Conservation (phyloP, 2,888 invertebrate species). For the Myathropa florea region DNA sequence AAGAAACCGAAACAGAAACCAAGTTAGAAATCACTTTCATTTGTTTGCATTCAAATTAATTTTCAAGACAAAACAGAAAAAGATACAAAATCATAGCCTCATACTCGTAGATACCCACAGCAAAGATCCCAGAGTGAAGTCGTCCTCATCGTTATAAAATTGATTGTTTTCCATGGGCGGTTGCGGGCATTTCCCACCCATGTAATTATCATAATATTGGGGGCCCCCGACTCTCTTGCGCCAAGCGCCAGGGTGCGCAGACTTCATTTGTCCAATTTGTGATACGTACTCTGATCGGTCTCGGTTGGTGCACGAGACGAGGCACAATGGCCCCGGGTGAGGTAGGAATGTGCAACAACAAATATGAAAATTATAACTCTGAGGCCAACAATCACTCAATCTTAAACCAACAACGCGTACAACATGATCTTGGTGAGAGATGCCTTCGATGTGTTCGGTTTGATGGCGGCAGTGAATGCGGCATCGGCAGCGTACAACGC, state of each 20-base stretch:
- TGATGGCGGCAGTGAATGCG: not conserved
- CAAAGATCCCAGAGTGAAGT: not conserved
- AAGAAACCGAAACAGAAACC: conserved; percentile 37
- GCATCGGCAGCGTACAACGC: conserved; percentile 17
- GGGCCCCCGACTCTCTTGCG: conserved; percentile 29
- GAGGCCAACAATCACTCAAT: conserved; percentile 80
- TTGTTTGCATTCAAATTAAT: not conserved
- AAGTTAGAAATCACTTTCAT: not conserved
- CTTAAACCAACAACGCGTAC: conserved; percentile 73
- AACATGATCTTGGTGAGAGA: conserved; percentile 71
- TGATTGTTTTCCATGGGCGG: conserved; percentile 71
- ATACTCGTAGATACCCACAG: not conserved
- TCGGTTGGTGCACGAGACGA: not conserved
- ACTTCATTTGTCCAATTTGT: conserved; percentile 74
- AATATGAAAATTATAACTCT: conserved; percentile 81
- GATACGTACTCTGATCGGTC: conserved; percentile 25
- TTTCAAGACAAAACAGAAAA: not conserved
- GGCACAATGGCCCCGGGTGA: not conserved
- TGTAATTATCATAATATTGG: conserved; percentile 69
- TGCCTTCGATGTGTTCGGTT: not conserved
- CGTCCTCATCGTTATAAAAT: conserved; percentile 44
- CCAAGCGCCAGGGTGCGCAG: conserved; percentile 48
- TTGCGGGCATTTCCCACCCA: conserved; percentile 70
- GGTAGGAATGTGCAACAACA: conserved; percentile 69
- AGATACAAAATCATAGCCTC: not conserved